Conservation (phyloP, 2,888 invertebrate genomes). For the Drepana falcataria region DNA sequence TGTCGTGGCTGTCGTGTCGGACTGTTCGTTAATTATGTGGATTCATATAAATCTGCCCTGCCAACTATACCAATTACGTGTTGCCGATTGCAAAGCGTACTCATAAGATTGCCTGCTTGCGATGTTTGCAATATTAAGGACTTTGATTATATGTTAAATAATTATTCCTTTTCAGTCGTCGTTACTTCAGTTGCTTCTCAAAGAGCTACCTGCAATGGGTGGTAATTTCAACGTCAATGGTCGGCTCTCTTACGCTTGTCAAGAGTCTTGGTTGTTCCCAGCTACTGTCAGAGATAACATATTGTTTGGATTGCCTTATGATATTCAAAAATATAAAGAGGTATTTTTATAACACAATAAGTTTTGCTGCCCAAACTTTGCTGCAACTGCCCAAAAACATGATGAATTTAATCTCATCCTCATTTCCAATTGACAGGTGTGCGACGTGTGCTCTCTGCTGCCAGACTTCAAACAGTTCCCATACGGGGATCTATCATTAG, state of each 20-base stretch:
- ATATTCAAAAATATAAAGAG: slow-evolving; percentile 81
- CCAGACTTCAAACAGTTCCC: slow-evolving; percentile 87
- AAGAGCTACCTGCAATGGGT: slow-evolving; percentile 80
- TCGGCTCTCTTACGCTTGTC: slow-evolving; percentile 85
- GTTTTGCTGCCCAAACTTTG: no score
- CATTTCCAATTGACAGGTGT: slow-evolving; percentile 54
- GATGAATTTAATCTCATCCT: slow-evolving; percentile 1
- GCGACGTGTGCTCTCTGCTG: slow-evolving; percentile 81
- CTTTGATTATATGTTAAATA: not conserved
- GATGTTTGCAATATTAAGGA: no score
- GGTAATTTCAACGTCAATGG: slow-evolving; percentile 83
- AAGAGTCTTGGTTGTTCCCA: slow-evolving; percentile 91
- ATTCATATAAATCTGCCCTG: no score
- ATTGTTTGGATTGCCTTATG: slow-evolving; percentile 84
- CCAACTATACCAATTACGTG: no score
- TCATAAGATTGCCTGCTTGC: no score
- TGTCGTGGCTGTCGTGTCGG: no score
- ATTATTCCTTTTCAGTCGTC: slow-evolving; percentile 68
- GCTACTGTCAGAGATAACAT: slow-evolving; percentile 90
- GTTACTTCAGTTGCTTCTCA: slow-evolving; percentile 82
- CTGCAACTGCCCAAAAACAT: no score
- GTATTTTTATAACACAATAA: slow-evolving; percentile 25
- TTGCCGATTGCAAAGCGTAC: no score
- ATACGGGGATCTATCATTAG: slow-evolving; percentile 86
- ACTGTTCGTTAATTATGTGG: no score